Evolutionary conservation across 1,140 invertebrate species (phyloP).

Genomic region (Trialeurodes vaporariorum): DNA sequence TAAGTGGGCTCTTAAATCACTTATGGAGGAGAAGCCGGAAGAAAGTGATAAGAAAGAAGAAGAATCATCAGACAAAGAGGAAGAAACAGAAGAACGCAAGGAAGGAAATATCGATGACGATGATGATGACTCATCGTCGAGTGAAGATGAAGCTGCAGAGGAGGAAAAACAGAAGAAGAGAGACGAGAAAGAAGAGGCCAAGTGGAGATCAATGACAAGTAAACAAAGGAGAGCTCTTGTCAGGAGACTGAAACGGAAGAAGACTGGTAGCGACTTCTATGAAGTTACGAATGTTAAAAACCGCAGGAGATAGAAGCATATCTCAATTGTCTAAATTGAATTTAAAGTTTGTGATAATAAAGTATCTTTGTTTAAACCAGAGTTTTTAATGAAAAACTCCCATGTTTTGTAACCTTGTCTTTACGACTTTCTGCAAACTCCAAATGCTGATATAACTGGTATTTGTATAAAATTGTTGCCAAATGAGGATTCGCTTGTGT

Average conservation of each 20-base stretch:
- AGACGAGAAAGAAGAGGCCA: constrained; percentile 33
- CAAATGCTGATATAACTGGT: too few relatives aligned
- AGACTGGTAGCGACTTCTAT: constrained; percentile 88
- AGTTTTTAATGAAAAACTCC: too few relatives aligned
- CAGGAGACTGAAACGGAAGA: constrained; percentile 62
- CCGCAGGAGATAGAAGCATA: constrained; percentile 36
- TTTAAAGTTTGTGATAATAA: too few relatives aligned
- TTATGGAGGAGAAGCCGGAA: constrained; percentile 15
- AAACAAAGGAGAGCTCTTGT: constrained; percentile 65
- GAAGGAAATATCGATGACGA: constrained; percentile 18
- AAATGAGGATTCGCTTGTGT: too few relatives aligned
- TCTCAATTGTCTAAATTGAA: too few relatives aligned
- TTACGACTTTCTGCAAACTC: too few relatives aligned
- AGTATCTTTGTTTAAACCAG: too few relatives aligned
- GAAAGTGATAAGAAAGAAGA: constrained; percentile 14
- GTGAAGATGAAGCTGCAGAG: constrained; percentile 28
- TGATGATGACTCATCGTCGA: constrained; percentile 29
- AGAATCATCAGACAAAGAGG: constrained; percentile 3
- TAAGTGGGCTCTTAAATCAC: constrained; percentile 1
- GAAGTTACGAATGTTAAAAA: constrained; percentile 89
- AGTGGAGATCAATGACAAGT: constrained; percentile 43
- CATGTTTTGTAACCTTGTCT: too few relatives aligned
- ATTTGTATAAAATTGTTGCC: too few relatives aligned
- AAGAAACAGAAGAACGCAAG: constrained; percentile 4
- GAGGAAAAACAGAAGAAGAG: constrained; percentile 19